These are phyloP conservation scores for Trilocha varians DNA, from an alignment of 2,888 invertebrate genomes.

Conservation along the genomic window DNA sequence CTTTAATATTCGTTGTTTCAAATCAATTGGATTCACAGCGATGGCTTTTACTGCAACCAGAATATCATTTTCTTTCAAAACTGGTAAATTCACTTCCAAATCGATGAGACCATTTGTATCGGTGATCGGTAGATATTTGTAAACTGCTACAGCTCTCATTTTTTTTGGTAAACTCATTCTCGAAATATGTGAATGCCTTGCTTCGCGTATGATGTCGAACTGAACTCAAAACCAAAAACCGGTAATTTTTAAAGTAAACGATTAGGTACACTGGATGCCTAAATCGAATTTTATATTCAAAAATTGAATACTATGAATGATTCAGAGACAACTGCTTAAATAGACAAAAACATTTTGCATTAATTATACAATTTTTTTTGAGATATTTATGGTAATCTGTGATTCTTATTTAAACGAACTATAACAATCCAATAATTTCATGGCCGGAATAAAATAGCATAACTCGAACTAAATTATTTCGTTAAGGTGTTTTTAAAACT, in stretches of 20 bases:
- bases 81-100: constrained; percentile 45
- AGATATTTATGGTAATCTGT: no score
- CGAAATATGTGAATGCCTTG: constrained; percentile 12
- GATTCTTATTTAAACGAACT: no score
- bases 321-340: no score
- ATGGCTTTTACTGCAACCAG: constrained; percentile 56
- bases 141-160: constrained; percentile 59
- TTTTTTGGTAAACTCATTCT: constrained; percentile 38
- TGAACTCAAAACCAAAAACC: constrained; percentile 7
- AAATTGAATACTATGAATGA: no score
- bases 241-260: background rate
- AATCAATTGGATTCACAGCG: constrained; percentile 56
- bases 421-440: no score
- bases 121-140: constrained; percentile 53
- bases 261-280: no score
- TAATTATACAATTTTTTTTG: no score
- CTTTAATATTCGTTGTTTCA: constrained; percentile 53
- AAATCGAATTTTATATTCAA: no score
- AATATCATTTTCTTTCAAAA: constrained; percentile 35
- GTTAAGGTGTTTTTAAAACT: no score
- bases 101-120: constrained; percentile 48
- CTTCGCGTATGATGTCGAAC: constrained; percentile 1
- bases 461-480: no score
- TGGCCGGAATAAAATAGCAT: no score
- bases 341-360: no score